Percentiles rank a stretch among this genome's conserved stretches.
These are phyloP conservation scores for Piprites chloris DNA, from an alignment of 2,113 vertebrate species.

Conservation along the genomic window DNA sequence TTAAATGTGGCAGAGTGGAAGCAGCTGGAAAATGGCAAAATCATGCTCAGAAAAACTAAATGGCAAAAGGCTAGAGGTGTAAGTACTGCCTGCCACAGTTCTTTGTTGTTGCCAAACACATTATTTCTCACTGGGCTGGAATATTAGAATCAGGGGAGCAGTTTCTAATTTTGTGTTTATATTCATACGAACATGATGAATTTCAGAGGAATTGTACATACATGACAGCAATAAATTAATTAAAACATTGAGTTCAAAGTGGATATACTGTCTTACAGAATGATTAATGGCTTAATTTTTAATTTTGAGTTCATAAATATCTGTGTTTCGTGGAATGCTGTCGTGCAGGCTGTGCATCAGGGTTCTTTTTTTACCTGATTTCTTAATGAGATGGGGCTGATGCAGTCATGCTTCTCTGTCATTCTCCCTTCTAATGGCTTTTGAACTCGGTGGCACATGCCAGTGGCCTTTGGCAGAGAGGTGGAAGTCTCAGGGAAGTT, in stretches of 20 bases:
- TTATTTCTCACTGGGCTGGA: neutral
- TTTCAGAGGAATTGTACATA: neutral
- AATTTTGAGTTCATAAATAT: neutral
- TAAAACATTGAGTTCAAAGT: neutral
- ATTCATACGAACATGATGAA: neutral
- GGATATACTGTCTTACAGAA: neutral
- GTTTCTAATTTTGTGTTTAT: neutral
- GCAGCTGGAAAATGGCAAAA: neutral
- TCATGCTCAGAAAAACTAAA: neutral
- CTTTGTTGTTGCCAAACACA: neutral
- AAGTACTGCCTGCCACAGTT: neutral
- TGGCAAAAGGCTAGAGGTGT: neutral
- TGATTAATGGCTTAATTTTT: slow-evolving; percentile 1
- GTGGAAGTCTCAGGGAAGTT: neutral
- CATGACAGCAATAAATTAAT: neutral
- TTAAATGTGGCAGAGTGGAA: neutral
- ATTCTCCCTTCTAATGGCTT: neutral
- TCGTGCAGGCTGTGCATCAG: neutral
- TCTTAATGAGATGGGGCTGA: neutral
- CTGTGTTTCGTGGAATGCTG: neutral
- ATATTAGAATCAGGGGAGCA: neutral
- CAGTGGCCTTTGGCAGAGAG: neutral
- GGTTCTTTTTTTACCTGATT: neutral
- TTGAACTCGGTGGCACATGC: neutral
- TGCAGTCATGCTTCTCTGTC: neutral